Conservation (phyloP, 2,113 vertebrate species). For the Semnornis frantzii region DNA sequence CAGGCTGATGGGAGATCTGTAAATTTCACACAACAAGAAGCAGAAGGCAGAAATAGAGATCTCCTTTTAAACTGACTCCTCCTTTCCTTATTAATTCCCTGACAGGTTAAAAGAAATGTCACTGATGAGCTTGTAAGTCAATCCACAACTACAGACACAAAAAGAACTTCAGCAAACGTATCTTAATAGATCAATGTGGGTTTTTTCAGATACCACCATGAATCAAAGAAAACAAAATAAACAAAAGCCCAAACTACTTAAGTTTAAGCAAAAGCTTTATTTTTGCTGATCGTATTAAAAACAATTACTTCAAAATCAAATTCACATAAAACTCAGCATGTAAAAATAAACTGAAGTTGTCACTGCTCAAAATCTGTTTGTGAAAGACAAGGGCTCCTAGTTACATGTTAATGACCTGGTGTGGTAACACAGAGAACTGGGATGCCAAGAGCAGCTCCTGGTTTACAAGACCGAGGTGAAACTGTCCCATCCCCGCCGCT, state of each 20-base stretch:
- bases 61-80: background rate
- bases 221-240: background rate
- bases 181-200: background rate
- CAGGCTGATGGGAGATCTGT: no score
- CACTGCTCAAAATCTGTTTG: background rate
- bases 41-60: background rate
- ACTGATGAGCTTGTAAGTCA: fast-evolving
- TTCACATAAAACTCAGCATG: constrained; percentile 47
- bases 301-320: constrained; percentile 48
- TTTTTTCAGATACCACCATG: background rate
- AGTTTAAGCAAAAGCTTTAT: constrained; percentile 68
- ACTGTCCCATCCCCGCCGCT: background rate
- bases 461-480: background rate
- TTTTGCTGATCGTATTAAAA: constrained; percentile 67
- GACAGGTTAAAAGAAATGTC: background rate
- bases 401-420: background rate
- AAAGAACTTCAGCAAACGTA: background rate
- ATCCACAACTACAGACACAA: no score
- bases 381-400: background rate
- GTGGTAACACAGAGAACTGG: constrained; percentile 22
- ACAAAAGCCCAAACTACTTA: background rate
- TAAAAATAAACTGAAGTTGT: constrained; percentile 25
- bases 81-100: background rate
- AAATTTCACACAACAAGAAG: background rate
- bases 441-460: background rate